phyloP scores from a whole-genome alignment of 2,797 vertebrate genomes.

The Lemur catta region DNA sequence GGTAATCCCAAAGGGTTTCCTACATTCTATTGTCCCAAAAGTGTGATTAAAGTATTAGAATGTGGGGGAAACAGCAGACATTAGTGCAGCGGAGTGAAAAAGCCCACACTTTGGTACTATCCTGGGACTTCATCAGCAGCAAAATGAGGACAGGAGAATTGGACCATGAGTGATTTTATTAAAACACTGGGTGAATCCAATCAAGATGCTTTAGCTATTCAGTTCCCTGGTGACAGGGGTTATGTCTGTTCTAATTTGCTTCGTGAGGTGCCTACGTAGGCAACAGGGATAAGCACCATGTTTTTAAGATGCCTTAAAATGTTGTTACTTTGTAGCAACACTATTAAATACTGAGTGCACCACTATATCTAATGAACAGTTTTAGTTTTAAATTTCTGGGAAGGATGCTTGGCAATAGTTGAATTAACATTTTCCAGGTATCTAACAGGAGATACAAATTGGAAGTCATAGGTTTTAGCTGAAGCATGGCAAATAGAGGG shows the following conservation, averaged over 20 bases:
- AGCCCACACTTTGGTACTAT: slow-evolving; percentile 27
- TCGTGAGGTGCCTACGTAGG: background rate
- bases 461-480: background rate
- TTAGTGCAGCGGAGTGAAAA: slow-evolving; percentile 59
- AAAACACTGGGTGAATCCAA: slow-evolving; percentile 66
- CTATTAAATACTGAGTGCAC: background rate
- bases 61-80: slow-evolving; percentile 34
- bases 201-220: slow-evolving; percentile 49
- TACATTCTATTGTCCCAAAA: slow-evolving; percentile 49
- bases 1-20: slow-evolving; percentile 46
- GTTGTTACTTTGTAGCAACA: background rate
- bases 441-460: background rate
- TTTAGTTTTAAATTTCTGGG: background rate
- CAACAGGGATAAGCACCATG: background rate
- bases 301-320: slow-evolving; percentile 29
- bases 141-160: slow-evolving; percentile 69
- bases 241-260: slow-evolving; percentile 59
- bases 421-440: background rate
- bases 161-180: slow-evolving; percentile 69
- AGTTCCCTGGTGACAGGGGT: slow-evolving; percentile 33
- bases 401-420: background rate
- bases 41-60: slow-evolving; percentile 57
- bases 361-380: background rate
- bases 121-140: slow-evolving; percentile 56
- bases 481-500: background rate